Evolutionary conservation across 2,797 vertebrate species (phyloP).

Genomic region (Pelochelys cantorii): DNA sequence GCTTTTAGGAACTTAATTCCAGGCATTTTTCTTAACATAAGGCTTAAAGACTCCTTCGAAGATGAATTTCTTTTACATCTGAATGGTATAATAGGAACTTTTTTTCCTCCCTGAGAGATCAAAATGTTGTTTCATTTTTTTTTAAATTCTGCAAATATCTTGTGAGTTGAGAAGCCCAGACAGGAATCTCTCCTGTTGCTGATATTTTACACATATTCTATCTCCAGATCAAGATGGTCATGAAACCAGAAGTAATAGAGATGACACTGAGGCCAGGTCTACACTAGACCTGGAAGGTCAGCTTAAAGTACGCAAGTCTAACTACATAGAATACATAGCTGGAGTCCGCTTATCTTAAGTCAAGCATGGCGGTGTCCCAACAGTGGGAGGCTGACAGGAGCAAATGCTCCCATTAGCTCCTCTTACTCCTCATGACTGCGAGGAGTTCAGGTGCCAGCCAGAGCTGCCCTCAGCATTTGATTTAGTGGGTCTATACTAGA

Average conservation of each 20-base stretch:
- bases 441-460: too few species aligned
- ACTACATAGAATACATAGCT: too few species aligned
- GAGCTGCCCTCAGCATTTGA: too few species aligned
- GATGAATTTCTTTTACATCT: constrained; percentile 33
- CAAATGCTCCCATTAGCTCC: too few species aligned
- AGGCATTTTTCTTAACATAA: constrained; percentile 71
- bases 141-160: background rate
- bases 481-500: too few species aligned
- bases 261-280: background rate
- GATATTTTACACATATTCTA: rapidly evolving
- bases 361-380: too few species aligned
- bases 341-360: too few species aligned
- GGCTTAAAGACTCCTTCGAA: constrained; percentile 58
- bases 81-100: constrained; percentile 14
- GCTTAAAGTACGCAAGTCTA: too few species aligned
- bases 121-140: background rate
- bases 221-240: background rate
- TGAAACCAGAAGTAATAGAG: background rate
- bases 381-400: too few species aligned
- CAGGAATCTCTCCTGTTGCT: background rate
- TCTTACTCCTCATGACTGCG: too few species aligned
- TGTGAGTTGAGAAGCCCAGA: background rate
- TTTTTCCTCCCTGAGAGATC: background rate
- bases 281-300: too few species aligned
- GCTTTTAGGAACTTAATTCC: constrained; percentile 69